These are phyloP conservation scores for Spea bombifrons DNA, from an alignment of 2,113 vertebrate species.

Conservation along the genomic window DNA sequence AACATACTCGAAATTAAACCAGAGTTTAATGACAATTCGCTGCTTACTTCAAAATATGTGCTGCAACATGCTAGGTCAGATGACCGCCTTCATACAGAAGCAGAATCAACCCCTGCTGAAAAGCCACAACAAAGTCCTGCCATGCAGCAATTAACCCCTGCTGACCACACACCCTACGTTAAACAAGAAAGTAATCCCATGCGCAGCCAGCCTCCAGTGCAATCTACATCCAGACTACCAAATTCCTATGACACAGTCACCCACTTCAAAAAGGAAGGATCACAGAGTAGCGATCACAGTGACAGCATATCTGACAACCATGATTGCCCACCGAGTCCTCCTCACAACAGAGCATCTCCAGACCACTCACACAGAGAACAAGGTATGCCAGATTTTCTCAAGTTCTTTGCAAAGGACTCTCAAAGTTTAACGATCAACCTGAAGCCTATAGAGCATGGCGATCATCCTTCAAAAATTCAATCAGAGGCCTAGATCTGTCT, in stretches of 20 bases:
- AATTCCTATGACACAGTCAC: no score
- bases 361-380: background rate
- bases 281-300: no score
- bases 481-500: background rate
- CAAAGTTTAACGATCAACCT: no score
- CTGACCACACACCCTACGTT: no score
- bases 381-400: background rate
- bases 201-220: no score
- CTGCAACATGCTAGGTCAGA: background rate
- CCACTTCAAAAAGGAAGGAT: no score
- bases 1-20: background rate
- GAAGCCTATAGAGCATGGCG: background rate
- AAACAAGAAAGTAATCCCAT: no score
- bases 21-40: background rate
- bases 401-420: constrained; percentile 2
- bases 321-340: background rate
- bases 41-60: background rate
- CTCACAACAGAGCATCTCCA: background rate
- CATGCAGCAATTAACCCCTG: no score
- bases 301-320: no score
- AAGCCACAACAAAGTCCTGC: no score
- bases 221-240: no score
- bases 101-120: constrained; percentile 14
- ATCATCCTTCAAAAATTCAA: background rate
- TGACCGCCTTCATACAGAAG: background rate